Conservation (phyloP, 2,113 vertebrate genomes). For the Chauna torquata region DNA sequence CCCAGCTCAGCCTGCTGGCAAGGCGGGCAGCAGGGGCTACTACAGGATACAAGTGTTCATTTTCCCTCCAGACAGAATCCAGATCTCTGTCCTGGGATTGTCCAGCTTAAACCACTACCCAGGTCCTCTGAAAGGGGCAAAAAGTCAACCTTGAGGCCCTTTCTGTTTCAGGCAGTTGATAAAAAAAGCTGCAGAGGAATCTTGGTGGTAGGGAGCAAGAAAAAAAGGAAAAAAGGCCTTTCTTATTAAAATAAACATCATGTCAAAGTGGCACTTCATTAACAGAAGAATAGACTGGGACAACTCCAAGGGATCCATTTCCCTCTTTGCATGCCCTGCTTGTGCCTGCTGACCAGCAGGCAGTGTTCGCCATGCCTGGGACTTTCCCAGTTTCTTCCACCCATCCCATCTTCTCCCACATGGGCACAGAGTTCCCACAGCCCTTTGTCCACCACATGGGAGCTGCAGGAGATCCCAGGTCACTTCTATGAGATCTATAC, state of each 20-base stretch:
- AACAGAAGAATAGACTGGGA: neutral
- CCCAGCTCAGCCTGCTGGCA: neutral
- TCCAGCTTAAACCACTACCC: neutral
- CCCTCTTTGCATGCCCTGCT: neutral
- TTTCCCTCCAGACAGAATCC: neutral
- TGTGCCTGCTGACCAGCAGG: neutral
- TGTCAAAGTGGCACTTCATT: neutral
- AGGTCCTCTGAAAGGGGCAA: neutral
- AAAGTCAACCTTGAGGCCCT: neutral
- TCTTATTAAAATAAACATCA: neutral
- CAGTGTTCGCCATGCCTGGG: neutral
- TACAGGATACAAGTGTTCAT: neutral
- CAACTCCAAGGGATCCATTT: neutral
- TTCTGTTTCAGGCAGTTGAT: neutral
- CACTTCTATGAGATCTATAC: neutral
- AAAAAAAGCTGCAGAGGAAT: neutral
- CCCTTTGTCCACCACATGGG: neutral
- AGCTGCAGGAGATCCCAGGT: neutral
- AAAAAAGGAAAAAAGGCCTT: neutral
- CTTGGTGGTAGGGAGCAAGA: neutral
- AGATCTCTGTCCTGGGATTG: neutral
- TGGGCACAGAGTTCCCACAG: rapidly evolving
- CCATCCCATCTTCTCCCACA: neutral
- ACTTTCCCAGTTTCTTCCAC: neutral
- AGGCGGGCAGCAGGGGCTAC: neutral